Evolutionary conservation across 2,797 vertebrate species (phyloP).

Genomic region (Potorous gilbertii): DNA sequence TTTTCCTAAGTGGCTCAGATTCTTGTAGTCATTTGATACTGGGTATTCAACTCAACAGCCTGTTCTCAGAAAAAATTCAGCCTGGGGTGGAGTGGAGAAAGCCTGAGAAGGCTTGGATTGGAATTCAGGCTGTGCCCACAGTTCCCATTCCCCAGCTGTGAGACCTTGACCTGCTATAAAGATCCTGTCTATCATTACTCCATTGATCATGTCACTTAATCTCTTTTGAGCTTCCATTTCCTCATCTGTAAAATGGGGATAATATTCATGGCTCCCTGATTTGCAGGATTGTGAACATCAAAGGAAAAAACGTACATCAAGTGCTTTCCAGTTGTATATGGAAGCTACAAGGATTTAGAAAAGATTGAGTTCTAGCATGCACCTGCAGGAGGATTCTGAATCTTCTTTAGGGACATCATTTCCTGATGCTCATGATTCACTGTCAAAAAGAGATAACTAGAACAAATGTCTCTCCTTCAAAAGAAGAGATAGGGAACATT

Average conservation of each 20-base stretch:
- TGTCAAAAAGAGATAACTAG: not conserved
- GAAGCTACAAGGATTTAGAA: not conserved
- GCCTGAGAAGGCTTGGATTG: not conserved
- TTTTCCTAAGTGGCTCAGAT: not conserved
- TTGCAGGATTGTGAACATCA: not conserved
- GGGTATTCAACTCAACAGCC: not conserved
- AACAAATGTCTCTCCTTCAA: not conserved
- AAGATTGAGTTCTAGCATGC: not conserved
- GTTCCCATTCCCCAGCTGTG: not conserved
- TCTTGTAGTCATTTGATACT: not conserved
- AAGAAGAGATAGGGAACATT: not conserved
- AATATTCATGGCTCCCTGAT: not conserved
- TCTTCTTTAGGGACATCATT: not conserved
- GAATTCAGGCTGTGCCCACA: not conserved
- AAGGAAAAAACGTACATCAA: not conserved
- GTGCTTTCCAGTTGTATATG: not conserved
- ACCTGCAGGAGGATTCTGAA: not conserved
- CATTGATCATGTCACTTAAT: not conserved
- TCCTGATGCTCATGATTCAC: not conserved
- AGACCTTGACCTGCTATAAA: too few relatives aligned
- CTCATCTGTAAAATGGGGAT: not conserved
- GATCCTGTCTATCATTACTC: not conserved
- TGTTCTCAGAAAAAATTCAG: not conserved
- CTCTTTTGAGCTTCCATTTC: not conserved
- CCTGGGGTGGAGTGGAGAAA: not conserved